A percentile compares a stretch with the other conserved stretches of the same genome.
Conservation (phyloP, 2,888 invertebrate species). For the Hydroisotoma schaefferi region DNA sequence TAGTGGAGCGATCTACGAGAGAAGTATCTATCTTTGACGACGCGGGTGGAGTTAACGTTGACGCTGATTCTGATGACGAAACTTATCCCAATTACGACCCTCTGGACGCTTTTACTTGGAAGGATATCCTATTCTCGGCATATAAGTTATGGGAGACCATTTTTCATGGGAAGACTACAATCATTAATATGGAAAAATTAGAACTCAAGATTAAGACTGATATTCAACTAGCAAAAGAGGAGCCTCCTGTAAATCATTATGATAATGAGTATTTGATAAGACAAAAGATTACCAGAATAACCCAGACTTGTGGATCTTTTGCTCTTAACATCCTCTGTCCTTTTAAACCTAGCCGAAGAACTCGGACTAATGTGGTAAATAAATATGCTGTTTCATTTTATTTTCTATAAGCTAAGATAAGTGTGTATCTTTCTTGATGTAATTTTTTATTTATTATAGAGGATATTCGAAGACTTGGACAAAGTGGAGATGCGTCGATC, state of each 20-base stretch:
- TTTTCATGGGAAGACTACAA: background rate
- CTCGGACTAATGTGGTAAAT: background rate
- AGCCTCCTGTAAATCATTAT: background rate
- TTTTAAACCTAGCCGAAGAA: background rate
- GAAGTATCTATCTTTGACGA: background rate
- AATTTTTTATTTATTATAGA: constrained; percentile 4
- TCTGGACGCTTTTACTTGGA: background rate
- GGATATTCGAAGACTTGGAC: constrained; percentile 8
- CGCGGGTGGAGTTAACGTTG: no score
- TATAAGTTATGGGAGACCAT: background rate
- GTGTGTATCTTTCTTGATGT: no score
- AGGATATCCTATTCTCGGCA: background rate
- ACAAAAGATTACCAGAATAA: background rate
- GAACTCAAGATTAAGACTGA: constrained; percentile 5
- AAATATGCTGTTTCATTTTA: background rate
- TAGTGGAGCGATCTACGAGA: background rate
- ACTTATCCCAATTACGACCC: no score
- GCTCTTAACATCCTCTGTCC: background rate
- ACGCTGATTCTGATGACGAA: no score
- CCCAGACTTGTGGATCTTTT: background rate
- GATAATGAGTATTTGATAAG: background rate
- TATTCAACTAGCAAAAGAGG: background rate
- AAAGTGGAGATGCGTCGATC: background rate
- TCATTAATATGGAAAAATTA: background rate
- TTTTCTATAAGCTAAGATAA: no score